Conservation (phyloP, 2,888 invertebrate genomes). For the Epistrophe grossulariae region DNA sequence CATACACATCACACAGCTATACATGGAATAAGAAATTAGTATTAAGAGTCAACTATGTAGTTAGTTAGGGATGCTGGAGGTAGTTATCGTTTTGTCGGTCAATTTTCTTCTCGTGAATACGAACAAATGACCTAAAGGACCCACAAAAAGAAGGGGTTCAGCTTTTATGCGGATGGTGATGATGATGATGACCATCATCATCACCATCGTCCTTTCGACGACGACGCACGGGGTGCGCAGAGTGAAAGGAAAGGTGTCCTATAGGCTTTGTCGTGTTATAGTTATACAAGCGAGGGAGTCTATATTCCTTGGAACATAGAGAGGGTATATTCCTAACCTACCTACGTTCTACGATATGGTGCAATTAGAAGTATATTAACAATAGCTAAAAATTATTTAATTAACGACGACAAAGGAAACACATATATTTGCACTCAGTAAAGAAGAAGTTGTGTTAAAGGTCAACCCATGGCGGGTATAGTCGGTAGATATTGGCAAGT, state of each 20-base stretch:
- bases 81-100: slow-evolving; percentile 76
- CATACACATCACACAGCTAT: slow-evolving; percentile 6
- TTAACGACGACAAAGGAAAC: slow-evolving; percentile 80
- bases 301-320: not conserved
- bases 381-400: slow-evolving; percentile 84
- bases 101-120: slow-evolving; percentile 75
- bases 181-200: slow-evolving; percentile 45
- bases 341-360: slow-evolving; percentile 77
- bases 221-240: not conserved
- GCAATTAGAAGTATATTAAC: slow-evolving; percentile 84
- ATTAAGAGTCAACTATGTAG: slow-evolving; percentile 66
- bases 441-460: slow-evolving; percentile 29
- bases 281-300: not conserved
- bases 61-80: slow-evolving; percentile 74
- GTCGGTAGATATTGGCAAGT: not conserved
- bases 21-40: slow-evolving; percentile 68
- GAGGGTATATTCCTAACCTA: not conserved
- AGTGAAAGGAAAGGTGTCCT: not conserved
- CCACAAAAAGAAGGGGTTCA: slow-evolving; percentile 59
- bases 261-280: slow-evolving; percentile 23
- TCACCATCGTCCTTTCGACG: not conserved
- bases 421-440: slow-evolving; percentile 53
- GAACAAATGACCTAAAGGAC: slow-evolving; percentile 74
- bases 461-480: slow-evolving; percentile 28
- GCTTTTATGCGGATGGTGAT: slow-evolving; percentile 34